Base-by-base conservation (phyloP, 2,888 invertebrate species). In the Anodontia alba region DNA sequence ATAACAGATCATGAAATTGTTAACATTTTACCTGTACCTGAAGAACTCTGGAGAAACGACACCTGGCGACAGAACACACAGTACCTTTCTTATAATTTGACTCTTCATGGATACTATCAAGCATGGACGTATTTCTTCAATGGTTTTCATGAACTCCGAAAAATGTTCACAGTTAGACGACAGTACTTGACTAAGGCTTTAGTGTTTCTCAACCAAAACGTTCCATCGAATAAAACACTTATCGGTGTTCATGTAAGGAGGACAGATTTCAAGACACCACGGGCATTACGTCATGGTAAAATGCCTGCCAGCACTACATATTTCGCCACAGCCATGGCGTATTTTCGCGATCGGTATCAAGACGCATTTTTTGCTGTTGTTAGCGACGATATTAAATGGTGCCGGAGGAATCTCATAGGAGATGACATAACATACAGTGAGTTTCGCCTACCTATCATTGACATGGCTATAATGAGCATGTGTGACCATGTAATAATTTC, bases 401-500 rank as follows among this genome's bases (percentile, higher is more conserved):
- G 46, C 46, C 5, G 17, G 46, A 15, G 3, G 20, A 46, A 46
- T 46, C 15, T 46, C 3, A 20, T 15, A 12, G 23, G 26, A 20
- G 3, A 8, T 20, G 26, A 62, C n/a, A n/a, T 62, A 8, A 2
- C 23, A 17, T 12, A 23, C 17, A 62, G 62, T 62, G 10, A 5
- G 26, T 62, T 62, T n/a, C 2, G 3, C 3, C 3, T 12, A 7
- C 10, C 62, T 12, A 23, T 23, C 10, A 2, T 62, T 8, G 62
- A 62, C 17, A 3, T 62, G n/a, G 33, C 62, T 3, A 8, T 62
- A 20, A 62, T 62, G 62, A 33, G 12, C 7, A 12, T 8, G 8
- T 62, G 62, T 26, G 62, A 62, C 17, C 62, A 62, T 33, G 26
- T 62, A 15, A 62, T 62, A 12, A 62, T 62, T 33, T 12, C 62